Percentiles rank a stretch among this genome's conserved stretches.
Evolutionary conservation across 2,888 invertebrate species (phyloP).

Genomic region (Hypomecis atomaria): DNA sequence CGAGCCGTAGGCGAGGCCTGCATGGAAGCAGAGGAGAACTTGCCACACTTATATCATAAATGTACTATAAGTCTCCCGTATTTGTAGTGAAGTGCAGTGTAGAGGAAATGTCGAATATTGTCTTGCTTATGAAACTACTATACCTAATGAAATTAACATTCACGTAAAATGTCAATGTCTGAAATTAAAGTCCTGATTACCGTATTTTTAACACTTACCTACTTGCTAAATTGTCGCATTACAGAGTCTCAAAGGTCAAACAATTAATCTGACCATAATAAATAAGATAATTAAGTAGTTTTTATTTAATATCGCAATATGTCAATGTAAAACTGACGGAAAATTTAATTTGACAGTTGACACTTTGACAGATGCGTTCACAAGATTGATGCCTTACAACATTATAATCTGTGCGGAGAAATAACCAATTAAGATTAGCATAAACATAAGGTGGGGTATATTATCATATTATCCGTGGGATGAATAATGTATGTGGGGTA

Average conservation of each 20-base stretch:
- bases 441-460: constrained; percentile 79
- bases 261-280: constrained; percentile 56
- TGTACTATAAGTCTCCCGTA: too few species aligned
- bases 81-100: too few species aligned
- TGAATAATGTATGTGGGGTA: constrained; percentile 75
- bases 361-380: constrained; percentile 67
- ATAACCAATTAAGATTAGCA: constrained; percentile 83
- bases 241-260: constrained; percentile 61
- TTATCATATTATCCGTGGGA: constrained; percentile 75
- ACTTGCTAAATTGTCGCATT: constrained; percentile 61
- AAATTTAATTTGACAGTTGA: constrained; percentile 58
- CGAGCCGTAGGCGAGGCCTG: too few species aligned
- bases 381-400: constrained; percentile 62
- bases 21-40: too few species aligned
- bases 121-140: too few species aligned
- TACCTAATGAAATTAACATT: constrained; percentile 48
- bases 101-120: too few species aligned
- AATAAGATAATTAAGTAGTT: constrained; percentile 68
- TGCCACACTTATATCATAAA: too few species aligned
- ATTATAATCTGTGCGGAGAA: constrained; percentile 71
- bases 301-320: constrained; percentile 42
- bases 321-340: constrained; percentile 10
- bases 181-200: constrained; percentile 47
- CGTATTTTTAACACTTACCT: constrained; percentile 51
- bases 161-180: constrained; percentile 54